These are phyloP conservation scores for Drosophila bocqueti DNA, from an alignment of 1,140 invertebrate species.

Conservation along the genomic window DNA sequence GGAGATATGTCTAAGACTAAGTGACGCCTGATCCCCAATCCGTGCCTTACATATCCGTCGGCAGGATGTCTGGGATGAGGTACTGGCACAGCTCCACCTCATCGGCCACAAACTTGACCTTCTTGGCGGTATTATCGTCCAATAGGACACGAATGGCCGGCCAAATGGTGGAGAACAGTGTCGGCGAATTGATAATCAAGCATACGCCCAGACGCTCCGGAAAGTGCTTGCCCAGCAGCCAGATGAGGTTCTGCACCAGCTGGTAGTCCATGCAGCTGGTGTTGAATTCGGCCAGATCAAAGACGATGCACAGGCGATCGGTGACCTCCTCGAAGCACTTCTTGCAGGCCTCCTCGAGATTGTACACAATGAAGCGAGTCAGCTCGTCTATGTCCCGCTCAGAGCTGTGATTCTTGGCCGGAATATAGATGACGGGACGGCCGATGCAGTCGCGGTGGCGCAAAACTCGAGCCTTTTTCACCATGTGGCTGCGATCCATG, in stretches of 20 bases:
- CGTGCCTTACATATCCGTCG: constrained; percentile 87
- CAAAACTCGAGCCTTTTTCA: constrained; percentile 89
- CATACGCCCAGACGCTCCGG: constrained; percentile 91
- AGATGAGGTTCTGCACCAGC: constrained; percentile 91
- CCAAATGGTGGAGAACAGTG: constrained; percentile 91
- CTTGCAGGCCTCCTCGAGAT: constrained; percentile 91
- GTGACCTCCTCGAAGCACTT: constrained; percentile 91
- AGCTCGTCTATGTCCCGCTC: constrained; percentile 90
- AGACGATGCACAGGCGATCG: constrained; percentile 92
- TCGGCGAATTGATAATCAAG: constrained; percentile 89
- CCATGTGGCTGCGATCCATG: constrained; percentile 87
- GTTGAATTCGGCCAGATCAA: constrained; percentile 90
- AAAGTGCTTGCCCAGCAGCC: constrained; percentile 90
- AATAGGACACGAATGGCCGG: constrained; percentile 90
- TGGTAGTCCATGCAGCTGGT: constrained; percentile 91
- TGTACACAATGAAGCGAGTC: constrained; percentile 91
- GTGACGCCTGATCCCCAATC: constrained; percentile 2
- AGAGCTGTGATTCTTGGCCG: constrained; percentile 90
- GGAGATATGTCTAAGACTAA: constrained; percentile 74
- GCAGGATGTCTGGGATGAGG: constrained; percentile 91
- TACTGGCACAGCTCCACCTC: constrained; percentile 90
- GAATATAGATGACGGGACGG: constrained; percentile 91
- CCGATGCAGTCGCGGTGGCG: constrained; percentile 89
- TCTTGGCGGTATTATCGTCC: constrained; percentile 91
- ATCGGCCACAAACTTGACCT: constrained; percentile 89